Evolutionary conservation across 2,797 vertebrate species (phyloP).

Genomic region (Lithobates pipiens): DNA sequence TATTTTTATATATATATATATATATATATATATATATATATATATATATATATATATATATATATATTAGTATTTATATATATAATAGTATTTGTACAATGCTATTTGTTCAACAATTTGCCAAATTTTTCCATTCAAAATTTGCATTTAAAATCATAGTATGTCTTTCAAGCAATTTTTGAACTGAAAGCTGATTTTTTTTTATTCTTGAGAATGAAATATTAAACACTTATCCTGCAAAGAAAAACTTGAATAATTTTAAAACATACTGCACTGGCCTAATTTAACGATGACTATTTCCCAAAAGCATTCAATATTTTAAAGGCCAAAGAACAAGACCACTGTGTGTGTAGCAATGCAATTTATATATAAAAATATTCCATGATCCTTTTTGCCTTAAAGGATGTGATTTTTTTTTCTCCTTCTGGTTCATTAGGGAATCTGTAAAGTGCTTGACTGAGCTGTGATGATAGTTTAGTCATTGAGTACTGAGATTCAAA

Average conservation of each 20-base stretch:
- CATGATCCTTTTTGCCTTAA: constrained; percentile 52
- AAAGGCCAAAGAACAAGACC: constrained; percentile 10
- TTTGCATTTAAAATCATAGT: constrained; percentile 6
- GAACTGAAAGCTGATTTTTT: neutral
- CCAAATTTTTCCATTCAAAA: neutral
- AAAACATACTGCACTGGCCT: constrained; percentile 49
- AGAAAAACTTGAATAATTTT: constrained; percentile 48
- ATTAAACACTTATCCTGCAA: constrained; percentile 41
- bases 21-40: too few relatives aligned
- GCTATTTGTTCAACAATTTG: too few relatives aligned
- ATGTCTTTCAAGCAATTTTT: neutral
- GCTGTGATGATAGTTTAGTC: constrained; percentile 49
- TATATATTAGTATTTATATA: too few relatives aligned
- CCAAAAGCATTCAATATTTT: constrained; percentile 50
- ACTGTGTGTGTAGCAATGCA: constrained; percentile 23
- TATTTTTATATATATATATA: too few relatives aligned
- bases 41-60: too few relatives aligned
- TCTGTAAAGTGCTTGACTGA: constrained; percentile 54
- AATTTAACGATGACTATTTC: constrained; percentile 36
- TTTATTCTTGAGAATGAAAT: constrained; percentile 8
- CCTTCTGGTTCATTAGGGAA: constrained; percentile 61
- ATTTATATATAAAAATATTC: constrained; percentile 40
- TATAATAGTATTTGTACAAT: too few relatives aligned
- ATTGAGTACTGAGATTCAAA: constrained; percentile 55
- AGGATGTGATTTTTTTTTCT: constrained; percentile 7